Evolutionary conservation across 2,113 vertebrate genomes (phyloP).

Genomic region (Nothoprocta pentlandii): DNA sequence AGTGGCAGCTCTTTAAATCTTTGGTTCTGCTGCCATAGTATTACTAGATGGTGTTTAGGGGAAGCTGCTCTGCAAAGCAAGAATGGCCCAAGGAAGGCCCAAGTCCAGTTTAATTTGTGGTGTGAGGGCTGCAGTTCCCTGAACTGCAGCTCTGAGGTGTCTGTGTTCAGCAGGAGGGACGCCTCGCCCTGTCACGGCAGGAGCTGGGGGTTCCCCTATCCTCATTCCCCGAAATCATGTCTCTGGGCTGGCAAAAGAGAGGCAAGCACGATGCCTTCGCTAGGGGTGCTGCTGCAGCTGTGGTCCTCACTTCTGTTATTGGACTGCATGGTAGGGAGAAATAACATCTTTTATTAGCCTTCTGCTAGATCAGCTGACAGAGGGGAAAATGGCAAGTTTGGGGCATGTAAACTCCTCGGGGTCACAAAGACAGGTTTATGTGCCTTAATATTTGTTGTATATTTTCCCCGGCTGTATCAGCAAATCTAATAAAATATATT

Average conservation of each 20-base stretch:
- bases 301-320: not conserved
- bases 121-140: not conserved
- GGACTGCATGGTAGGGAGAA: not conserved
- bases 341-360: not conserved
- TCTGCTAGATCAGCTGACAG: not conserved
- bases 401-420: not conserved
- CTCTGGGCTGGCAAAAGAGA: not conserved
- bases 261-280: not conserved
- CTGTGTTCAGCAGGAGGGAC: not conserved
- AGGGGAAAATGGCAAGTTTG: not conserved
- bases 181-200: not conserved
- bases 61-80: not conserved
- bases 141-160: slow-evolving; percentile 1
- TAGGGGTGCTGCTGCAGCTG: not conserved
- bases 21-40: not conserved
- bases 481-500: not conserved
- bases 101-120: not conserved
- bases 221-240: not conserved
- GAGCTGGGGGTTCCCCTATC: not conserved
- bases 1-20: slow-evolving; percentile 41
- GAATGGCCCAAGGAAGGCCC: not conserved
- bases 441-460: not conserved
- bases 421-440: not conserved
- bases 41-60: not conserved
- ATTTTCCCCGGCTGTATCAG: not conserved